These are phyloP conservation scores for Scaptomyza graminum DNA, from an alignment of 1,140 invertebrate genomes.

Conservation along the genomic window DNA sequence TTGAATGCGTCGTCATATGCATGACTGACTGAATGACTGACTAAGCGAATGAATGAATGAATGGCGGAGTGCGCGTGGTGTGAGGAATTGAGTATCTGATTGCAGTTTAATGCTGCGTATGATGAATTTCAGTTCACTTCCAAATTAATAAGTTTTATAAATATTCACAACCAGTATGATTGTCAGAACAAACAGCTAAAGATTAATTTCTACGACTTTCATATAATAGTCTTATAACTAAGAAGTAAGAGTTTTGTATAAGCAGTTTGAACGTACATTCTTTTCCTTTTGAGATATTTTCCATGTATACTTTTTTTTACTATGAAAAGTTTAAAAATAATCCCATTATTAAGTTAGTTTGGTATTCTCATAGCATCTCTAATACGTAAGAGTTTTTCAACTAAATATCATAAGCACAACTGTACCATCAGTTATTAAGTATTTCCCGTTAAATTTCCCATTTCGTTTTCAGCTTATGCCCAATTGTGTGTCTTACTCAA, in stretches of 20 bases:
- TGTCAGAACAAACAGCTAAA: neutral
- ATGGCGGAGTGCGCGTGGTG: too few species aligned
- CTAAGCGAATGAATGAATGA: constrained; percentile 28
- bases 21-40: constrained; percentile 39
- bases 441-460: constrained; percentile 1
- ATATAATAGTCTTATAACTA: too few species aligned
- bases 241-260: too few species aligned
- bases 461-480: neutral
- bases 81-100: neutral
- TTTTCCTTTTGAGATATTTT: too few species aligned
- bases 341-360: too few species aligned
- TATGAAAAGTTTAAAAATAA: too few species aligned
- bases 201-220: too few species aligned
- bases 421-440: constrained; percentile 5
- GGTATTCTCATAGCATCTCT: too few species aligned
- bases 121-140: constrained; percentile 42
- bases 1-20: constrained; percentile 52
- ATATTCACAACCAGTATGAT: neutral
- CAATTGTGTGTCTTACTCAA: neutral
- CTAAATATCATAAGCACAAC: neutral
- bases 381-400: too few species aligned
- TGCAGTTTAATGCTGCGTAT: constrained; percentile 38
- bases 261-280: too few species aligned
- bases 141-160: constrained; percentile 3
- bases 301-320: too few species aligned